These are phyloP conservation scores for Falco punctatus DNA, from an alignment of 2,113 vertebrate genomes.

Conservation along the genomic window DNA sequence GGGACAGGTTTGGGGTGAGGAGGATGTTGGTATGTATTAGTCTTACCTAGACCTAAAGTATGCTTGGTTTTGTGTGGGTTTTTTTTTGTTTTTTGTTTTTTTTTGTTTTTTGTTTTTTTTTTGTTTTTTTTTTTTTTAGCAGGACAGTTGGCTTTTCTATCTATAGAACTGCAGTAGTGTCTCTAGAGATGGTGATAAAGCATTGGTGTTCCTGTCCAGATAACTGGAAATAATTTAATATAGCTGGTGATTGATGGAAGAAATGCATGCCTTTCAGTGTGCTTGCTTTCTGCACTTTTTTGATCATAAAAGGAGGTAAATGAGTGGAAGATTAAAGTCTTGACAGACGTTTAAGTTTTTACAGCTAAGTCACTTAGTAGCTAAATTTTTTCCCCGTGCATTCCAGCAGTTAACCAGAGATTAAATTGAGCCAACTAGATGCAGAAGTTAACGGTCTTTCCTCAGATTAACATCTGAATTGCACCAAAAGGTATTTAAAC, in stretches of 20 bases:
- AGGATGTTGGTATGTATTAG: neutral
- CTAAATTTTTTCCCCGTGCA: neutral
- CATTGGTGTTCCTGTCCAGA: neutral
- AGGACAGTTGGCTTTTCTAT: neutral
- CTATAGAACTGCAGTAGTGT: neutral
- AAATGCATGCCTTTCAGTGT: neutral
- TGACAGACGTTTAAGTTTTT: neutral
- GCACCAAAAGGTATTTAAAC: neutral
- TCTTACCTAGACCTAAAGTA: neutral
- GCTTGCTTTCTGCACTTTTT: neutral
- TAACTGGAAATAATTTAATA: constrained; percentile 43
- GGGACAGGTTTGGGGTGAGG: neutral
- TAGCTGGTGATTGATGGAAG: neutral
- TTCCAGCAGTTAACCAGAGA: neutral
- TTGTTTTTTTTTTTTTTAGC: neutral
- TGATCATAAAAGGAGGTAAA: neutral
- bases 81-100: neutral
- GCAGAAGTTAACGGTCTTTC: neutral
- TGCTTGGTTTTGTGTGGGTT: neutral
- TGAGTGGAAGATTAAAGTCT: neutral
- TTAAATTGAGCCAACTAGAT: neutral
- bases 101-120: neutral
- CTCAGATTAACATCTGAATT: neutral
- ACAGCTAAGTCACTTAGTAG: neutral
- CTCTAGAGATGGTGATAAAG: neutral